Base-by-base conservation (phyloP, 2,113 vertebrate genomes). In the Choloepus hoffmanni region DNA sequence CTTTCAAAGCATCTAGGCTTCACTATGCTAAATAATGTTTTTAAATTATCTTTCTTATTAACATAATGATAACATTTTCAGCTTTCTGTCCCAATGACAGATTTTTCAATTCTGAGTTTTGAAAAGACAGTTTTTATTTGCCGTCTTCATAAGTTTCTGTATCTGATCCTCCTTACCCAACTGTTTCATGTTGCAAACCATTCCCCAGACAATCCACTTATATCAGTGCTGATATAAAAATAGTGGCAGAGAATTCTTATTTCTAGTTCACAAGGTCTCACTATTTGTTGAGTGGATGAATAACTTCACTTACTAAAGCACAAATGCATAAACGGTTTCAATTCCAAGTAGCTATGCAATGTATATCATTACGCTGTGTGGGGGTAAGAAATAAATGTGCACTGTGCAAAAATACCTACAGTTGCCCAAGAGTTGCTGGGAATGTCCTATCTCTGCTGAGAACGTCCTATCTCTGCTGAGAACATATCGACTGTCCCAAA, bases 231-330 rank as follows among this genome's bases (percentile, higher is more conserved):
- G n/a, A 65, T 70, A 3, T 15, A 86, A 91, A 43, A 63, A n/a
- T 85, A 8, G 26, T 15, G 26, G 65, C 1, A 26, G 24, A 53
- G 43, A 92, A 40, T 74, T 83, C 23, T 68, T 92, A 26, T 15
- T 85, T 91, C n/a, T 85, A 58, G 18, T 70, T 68, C 33, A 77
- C 9, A 89, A 62, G 63, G 24, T 65, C 55, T 86, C 45, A 60
- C 53, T 72, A 96, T 77, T 73, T 65, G 74, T 72, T 94, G 28
- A 88, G 40, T 77, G 13, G 40, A 92, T 90, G 23, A 90, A 55
- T 73, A 4, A 73, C 76, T 89, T 83, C 30, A 74, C 70, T 95
- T 73, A 89, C 55, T 85, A 40, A 96, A 88, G 14, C 45, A 89
- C 19, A 73, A 90, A 94, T 82, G 19, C 7, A 83, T 28, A 88